Evolutionary conservation across 2,888 invertebrate species (phyloP), one percentile per base, ranked within the genome.

Genomic region (Cosmopolites sordidus): DNA sequence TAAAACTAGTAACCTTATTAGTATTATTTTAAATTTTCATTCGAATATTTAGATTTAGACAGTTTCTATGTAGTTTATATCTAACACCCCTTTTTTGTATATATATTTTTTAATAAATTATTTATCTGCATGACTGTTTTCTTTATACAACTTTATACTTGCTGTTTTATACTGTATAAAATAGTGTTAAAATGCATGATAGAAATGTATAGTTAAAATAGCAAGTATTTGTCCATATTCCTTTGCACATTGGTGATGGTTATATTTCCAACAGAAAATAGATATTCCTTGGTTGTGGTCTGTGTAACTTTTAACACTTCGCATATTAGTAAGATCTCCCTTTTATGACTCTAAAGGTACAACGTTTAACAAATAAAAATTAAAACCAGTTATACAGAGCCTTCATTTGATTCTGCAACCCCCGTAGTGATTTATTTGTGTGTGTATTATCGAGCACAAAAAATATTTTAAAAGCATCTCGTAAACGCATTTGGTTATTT

Each of bases 101-200:
- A 62, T 33, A 33, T 33, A 33, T 33, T 33, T 60, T 63, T 60
- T 62, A 63, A 63, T 63, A 63, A 62, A 63, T 61, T 60, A 52
- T 60, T 62, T 61, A 60, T 53, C 52, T 62, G 63, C 58, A 62
- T 62, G 63, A 56, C 55, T 58, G 62, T 63, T 63, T 63, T 60
- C 59, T 33, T 63, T 62, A 50, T 53, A 51, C 53, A 15, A 41
- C n/a, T 18, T 43, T 18, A 22, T 54, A 45, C 54, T 54, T 54
- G 49, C 49, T 54, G 48, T 43, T 52, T 53, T 44, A 48, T 42
- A 37, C 18, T 50, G 46, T 43, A 14, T 27, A 29, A 29, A 44
- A 30, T 52, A n/a, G n/a, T n/a, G 47, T 43, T 22, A 49, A 12
- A 49, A 22, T 49, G 50, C 40, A 22, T 40, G 43, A 37, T 11